Percentiles rank a stretch among this genome's conserved stretches.
phyloP scores from a whole-genome alignment of 2,888 invertebrate genomes.

The Drosophila koepferae region DNA sequence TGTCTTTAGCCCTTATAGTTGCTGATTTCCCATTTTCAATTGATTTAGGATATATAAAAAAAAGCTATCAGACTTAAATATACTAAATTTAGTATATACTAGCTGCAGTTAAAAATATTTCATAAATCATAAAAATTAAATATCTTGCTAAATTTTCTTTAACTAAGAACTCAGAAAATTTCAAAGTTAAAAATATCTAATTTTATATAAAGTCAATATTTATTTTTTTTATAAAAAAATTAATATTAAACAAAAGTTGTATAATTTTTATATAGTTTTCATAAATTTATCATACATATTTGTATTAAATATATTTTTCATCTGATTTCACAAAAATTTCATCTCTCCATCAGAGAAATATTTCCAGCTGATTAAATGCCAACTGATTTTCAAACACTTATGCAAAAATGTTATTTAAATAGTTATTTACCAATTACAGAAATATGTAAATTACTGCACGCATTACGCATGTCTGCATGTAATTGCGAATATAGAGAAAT shows the following conservation, averaged over 20 bases:
- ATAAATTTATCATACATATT: background rate
- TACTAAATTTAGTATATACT: no score
- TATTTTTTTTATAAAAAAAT: background rate
- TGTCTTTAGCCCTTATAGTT: no score
- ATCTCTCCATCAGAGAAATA: background rate
- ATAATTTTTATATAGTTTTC: background rate
- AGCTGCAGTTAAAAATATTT: no score
- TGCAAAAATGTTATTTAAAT: background rate
- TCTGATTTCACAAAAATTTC: background rate
- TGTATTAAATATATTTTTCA: background rate
- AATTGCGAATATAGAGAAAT: background rate
- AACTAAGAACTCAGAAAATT: no score
- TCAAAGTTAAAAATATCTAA: no score
- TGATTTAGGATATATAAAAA: no score
- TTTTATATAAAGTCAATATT: no score
- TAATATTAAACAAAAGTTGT: background rate
- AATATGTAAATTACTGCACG: slow-evolving; percentile 3
- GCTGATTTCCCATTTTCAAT: no score
- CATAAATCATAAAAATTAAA: no score
- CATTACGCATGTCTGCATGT: background rate
- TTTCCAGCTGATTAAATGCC: background rate
- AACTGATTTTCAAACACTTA: background rate
- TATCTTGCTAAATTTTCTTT: no score
- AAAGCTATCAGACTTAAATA: no score
- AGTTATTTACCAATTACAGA: background rate